A percentile compares a stretch with the other conserved stretches of the same genome.
These are phyloP conservation scores for Meteorus cinctellus DNA, from an alignment of 2,888 invertebrate genomes.

Conservation along the genomic window DNA sequence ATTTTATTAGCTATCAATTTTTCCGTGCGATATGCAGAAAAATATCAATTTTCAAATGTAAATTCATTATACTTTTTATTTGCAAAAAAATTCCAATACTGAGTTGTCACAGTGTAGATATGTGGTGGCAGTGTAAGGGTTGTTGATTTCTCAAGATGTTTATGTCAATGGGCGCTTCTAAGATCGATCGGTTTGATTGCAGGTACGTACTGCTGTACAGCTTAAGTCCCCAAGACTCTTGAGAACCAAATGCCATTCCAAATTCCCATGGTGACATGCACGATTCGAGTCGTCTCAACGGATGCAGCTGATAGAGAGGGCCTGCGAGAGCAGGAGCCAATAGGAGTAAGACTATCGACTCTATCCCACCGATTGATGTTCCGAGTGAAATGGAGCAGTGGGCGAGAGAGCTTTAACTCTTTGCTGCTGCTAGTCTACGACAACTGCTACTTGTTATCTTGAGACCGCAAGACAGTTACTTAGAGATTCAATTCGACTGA, in stretches of 20 bases:
- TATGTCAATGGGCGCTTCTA: constrained; percentile 14
- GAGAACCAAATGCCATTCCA: constrained; percentile 61
- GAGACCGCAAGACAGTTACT: constrained; percentile 35
- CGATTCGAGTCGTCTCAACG: constrained; percentile 54
- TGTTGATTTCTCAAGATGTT: constrained; percentile 20
- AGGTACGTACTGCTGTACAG: constrained; percentile 3
- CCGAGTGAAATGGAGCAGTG: constrained; percentile 37
- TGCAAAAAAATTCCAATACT: no score
- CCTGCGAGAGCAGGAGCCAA: constrained; percentile 35
- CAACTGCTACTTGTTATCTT: constrained; percentile 16
- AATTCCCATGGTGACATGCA: constrained; percentile 63
- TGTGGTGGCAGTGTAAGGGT: not conserved
- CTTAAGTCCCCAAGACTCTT: constrained; percentile 43
- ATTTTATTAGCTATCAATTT: no score
- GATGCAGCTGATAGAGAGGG: constrained; percentile 50
- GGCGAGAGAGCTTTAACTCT: not conserved
- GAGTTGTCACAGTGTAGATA: no score
- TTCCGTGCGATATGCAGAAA: no score
- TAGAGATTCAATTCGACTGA: constrained; percentile 21
- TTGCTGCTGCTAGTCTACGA: not conserved
- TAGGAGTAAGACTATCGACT: not conserved
- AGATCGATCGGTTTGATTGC: constrained; percentile 38
- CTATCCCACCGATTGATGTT: constrained; percentile 58
- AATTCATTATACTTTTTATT: no score
- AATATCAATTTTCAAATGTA: no score